Evolutionary conservation across 1,140 invertebrate genomes (phyloP).

Genomic region (Chelonus insularis): DNA sequence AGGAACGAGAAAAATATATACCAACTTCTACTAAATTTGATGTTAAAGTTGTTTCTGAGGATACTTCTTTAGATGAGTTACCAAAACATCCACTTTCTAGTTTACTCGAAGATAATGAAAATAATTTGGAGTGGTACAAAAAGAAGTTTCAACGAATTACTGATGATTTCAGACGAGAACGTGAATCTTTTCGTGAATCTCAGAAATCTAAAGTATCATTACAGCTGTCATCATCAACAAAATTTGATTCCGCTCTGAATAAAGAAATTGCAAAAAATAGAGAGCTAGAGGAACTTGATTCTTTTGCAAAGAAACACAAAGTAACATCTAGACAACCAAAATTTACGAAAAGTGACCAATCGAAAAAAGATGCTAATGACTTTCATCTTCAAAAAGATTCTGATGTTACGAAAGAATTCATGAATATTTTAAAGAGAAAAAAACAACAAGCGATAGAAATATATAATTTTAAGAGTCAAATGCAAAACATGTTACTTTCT

Average conservation of each 20-base stretch:
- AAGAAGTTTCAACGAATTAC: slow-evolving; percentile 55
- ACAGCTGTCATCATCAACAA: neutral
- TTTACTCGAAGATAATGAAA: slow-evolving; percentile 54
- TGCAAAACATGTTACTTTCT: slow-evolving; percentile 45
- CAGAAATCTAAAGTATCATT: no score
- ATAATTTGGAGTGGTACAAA: slow-evolving; percentile 62
- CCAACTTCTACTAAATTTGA: slow-evolving; percentile 51
- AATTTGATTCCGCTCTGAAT: no score
- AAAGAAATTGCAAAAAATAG: no score
- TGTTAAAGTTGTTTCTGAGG: slow-evolving; percentile 45
- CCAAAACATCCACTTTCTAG: slow-evolving; percentile 49
- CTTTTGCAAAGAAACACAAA: no score
- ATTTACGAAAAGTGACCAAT: no score
- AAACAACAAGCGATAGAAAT: slow-evolving; percentile 30
- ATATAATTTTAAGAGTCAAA: slow-evolving; percentile 36
- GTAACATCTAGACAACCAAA: no score
- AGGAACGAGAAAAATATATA: slow-evolving; percentile 52
- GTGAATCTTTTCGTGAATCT: slow-evolving; percentile 46
- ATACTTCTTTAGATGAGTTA: slow-evolving; percentile 39
- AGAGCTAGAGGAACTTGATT: no score
- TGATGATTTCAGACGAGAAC: slow-evolving; percentile 44
- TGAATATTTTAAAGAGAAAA: slow-evolving; percentile 43
- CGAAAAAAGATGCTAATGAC: no score
- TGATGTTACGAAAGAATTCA: no score
- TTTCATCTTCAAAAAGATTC: no score